These are phyloP conservation scores for Platysternon megacephalum DNA, from an alignment of 2,113 vertebrate genomes.

Conservation along the genomic window DNA sequence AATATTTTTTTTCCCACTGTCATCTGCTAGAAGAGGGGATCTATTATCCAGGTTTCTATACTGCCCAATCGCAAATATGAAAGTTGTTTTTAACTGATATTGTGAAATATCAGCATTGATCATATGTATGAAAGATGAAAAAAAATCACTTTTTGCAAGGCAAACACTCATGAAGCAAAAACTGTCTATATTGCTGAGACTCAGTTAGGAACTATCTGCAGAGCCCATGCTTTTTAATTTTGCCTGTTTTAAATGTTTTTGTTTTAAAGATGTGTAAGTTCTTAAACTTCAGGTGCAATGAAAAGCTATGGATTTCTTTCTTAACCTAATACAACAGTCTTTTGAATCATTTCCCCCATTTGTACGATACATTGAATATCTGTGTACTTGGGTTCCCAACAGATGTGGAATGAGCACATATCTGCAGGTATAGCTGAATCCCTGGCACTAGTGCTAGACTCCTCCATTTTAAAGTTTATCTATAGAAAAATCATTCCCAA, in stretches of 20 bases:
- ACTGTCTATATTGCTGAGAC: background rate
- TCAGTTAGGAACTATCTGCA: background rate
- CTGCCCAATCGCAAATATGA: background rate
- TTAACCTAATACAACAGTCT: background rate
- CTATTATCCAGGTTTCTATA: background rate
- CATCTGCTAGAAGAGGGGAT: background rate
- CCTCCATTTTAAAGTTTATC: background rate
- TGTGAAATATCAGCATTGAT: background rate
- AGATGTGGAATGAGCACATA: background rate
- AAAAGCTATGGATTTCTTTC: background rate
- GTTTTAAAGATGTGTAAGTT: fast-evolving
- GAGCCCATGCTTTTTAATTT: background rate
- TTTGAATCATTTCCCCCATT: background rate
- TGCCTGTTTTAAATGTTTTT: background rate
- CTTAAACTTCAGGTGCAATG: background rate
- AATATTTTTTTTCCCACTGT: background rate
- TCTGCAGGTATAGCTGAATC: background rate
- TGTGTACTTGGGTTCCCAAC: background rate
- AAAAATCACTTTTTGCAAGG: background rate
- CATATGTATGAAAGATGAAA: background rate
- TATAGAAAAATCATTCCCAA: background rate
- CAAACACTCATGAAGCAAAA: background rate
- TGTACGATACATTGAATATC: background rate
- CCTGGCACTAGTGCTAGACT: background rate
- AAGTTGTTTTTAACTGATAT: background rate